Conservation (phyloP, 2,888 invertebrate genomes). For the Proisotoma minuta region DNA sequence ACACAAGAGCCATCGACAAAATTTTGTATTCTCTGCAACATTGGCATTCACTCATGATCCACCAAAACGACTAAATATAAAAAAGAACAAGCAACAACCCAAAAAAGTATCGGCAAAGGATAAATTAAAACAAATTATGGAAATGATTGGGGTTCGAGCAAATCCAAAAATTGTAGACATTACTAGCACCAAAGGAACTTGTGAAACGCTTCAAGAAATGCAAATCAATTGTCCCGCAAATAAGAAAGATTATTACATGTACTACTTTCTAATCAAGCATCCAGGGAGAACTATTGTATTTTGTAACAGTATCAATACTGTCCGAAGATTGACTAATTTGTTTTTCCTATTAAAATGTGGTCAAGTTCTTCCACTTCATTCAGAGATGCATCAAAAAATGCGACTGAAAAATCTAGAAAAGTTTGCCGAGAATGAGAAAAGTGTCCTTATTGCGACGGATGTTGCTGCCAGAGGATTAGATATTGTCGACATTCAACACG, state of each 20-base stretch:
- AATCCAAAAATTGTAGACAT: conserved; percentile 91
- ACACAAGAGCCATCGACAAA: conserved; percentile 65
- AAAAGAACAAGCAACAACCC: conserved; percentile 51
- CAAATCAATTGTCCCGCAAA: conserved; percentile 71
- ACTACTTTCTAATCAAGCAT: conserved; percentile 79
- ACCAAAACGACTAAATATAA: conserved; percentile 52
- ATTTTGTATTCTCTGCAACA: conserved; percentile 96
- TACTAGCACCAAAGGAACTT: conserved; percentile 74
- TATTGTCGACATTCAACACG: conserved; percentile 87
- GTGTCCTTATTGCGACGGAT: conserved; percentile 84
- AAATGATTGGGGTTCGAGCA: conserved; percentile 71
- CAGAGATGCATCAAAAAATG: conserved; percentile 89
- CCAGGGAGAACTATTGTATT: conserved; percentile 90
- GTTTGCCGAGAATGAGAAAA: conserved; percentile 64
- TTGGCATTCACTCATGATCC: conserved; percentile 85
- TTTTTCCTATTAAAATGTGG: conserved; percentile 67
- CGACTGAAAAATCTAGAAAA: conserved; percentile 88
- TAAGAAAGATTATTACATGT: conserved; percentile 86
- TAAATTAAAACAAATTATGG: conserved; percentile 71
- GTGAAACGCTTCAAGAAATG: conserved; percentile 77
- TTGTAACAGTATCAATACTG: conserved; percentile 89
- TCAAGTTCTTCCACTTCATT: conserved; percentile 72
- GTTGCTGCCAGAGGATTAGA: conserved; percentile 96
- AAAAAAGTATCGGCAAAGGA: conserved; percentile 63
- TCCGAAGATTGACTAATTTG: conserved; percentile 63